These are phyloP conservation scores for Rhysida immarginata DNA, from an alignment of 1,140 invertebrate species.

Conservation along the genomic window DNA sequence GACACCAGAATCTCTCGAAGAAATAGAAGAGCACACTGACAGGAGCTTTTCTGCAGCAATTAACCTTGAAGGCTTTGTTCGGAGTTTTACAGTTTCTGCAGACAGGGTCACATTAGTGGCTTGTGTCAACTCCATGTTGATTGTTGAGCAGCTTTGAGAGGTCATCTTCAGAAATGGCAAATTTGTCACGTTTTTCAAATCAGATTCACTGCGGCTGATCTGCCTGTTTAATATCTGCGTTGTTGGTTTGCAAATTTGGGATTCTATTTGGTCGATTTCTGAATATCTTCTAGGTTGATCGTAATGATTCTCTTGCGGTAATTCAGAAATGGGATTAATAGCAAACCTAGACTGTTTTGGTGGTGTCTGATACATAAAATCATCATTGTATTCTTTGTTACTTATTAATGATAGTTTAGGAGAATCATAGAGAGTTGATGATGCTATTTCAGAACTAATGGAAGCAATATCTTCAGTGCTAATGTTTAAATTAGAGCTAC, in stretches of 20 bases:
- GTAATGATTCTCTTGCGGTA: not conserved
- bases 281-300: too few species aligned
- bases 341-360: too few species aligned
- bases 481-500: not conserved
- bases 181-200: not conserved
- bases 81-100: not conserved
- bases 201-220: not conserved
- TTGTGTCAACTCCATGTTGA: not conserved
- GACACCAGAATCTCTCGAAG: slow-evolving; percentile 6
- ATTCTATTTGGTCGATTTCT: too few species aligned
- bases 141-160: not conserved
- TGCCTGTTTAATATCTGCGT: too few species aligned
- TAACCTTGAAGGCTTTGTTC: not conserved
- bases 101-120: not conserved
- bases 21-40: not conserved
- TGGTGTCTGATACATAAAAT: too few species aligned
- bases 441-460: not conserved
- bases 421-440: not conserved
- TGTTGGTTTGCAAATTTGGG: too few species aligned
- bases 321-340: too few species aligned
- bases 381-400: not conserved
- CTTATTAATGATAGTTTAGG: not conserved
- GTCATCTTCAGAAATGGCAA: not conserved
- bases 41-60: not conserved
- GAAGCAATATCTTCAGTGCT: not conserved